Evolutionary conservation across 2,888 invertebrate species (phyloP), one percentile per base, ranked within the genome.

Genomic region (Lasius platythorax): DNA sequence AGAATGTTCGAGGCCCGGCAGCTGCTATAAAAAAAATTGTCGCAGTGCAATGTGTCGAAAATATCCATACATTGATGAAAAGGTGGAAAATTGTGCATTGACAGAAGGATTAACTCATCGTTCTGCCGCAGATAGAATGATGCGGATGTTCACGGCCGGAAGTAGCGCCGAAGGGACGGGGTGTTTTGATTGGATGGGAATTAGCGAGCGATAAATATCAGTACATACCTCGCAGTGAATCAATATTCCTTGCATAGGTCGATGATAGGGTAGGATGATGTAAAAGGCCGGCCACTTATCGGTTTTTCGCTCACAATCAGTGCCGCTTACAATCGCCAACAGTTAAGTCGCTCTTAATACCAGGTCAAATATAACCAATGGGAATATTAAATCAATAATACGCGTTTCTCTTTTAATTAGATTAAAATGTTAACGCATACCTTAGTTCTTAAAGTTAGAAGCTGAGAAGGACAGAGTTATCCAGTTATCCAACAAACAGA

Each of bases 181-280:
- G 50, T 33, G 33, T 15, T 23, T 23, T 23, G 23, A 67, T 12
- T 78, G 15, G 56, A 58, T 46, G 37, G 46, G 61, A 72, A 63
- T 72, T 79, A 79, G 61, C 37, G 58, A 46, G 33, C 72, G 58
- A 72, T 72, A 61, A 72, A 61, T 72, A 72, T 18, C 61, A 33
- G 61, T 79, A 46, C 58, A n/a, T 8, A 61, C 56, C 43, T 23
- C 61, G 46, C 11, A 15, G 23, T 12, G 18, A 37, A 78, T 28
- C 43, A 33, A 33, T 58, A 28, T 58, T 33, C 33, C 37, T 61
- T 61, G 53, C 30, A 5, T 30, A 50, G 18, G 30, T 30, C 50
- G 9, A n/a, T 18, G 33, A 23, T 23, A 23, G 23, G 23, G 6
- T 18, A 18, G 58, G 33, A 11, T 18, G 30, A 30, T 23, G 30